Conservation (phyloP, 2,113 vertebrate species). For the Stegastes partitus region DNA sequence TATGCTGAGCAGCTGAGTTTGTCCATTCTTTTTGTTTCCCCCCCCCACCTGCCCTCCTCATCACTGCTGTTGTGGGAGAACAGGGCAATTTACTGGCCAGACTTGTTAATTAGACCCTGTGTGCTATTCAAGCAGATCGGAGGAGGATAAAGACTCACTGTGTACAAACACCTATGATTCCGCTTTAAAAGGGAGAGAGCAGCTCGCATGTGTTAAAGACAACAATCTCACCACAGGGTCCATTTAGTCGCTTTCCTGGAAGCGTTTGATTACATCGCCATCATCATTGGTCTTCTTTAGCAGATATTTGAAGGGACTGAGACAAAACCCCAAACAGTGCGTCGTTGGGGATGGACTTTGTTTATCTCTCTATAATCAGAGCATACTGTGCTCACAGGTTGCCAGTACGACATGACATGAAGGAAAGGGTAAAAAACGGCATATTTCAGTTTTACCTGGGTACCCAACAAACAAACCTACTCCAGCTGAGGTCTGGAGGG, state of each 20-base stretch:
- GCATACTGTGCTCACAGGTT: too few species aligned
- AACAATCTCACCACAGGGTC: slow-evolving; percentile 1
- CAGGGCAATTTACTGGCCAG: slow-evolving; percentile 66
- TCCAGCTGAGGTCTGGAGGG: too few species aligned
- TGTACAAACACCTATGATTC: slow-evolving; percentile 46
- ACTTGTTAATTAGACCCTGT: slow-evolving; percentile 69
- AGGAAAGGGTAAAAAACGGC: too few species aligned
- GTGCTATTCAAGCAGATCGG: slow-evolving; percentile 56
- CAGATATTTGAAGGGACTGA: not conserved
- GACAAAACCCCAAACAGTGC: not conserved
- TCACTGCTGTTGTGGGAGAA: slow-evolving; percentile 61
- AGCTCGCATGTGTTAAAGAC: slow-evolving; percentile 19
- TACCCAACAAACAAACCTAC: too few species aligned
- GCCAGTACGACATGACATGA: too few species aligned
- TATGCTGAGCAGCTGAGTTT: slow-evolving; percentile 53
- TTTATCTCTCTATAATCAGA: too few species aligned
- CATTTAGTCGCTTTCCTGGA: not conserved
- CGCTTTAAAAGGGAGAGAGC: slow-evolving; percentile 28
- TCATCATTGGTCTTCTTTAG: not conserved
- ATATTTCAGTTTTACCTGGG: too few species aligned
- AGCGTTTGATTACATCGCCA: slow-evolving; percentile 1
- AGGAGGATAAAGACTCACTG: slow-evolving; percentile 38
- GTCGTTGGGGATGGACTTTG: not conserved
- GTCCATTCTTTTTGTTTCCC: slow-evolving; percentile 37
- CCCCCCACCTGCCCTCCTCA: slow-evolving; percentile 5